Evolutionary conservation across 2,113 vertebrate genomes (phyloP), one percentile per base, ranked within the genome.

Genomic region (Catagonus wagneri): DNA sequence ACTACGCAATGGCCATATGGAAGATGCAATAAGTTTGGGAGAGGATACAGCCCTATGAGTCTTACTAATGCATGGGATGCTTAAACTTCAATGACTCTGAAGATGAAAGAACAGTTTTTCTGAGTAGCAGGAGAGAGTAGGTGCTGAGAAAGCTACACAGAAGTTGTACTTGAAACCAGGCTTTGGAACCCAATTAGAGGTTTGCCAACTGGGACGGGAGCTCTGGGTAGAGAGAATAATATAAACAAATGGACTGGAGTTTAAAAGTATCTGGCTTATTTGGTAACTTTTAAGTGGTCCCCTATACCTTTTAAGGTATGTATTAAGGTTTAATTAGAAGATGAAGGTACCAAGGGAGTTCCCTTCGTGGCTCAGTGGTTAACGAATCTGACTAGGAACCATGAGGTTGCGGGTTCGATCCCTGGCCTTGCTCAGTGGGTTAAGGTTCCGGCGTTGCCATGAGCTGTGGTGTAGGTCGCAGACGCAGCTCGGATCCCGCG

Each of bases 221-320:
- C 72, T 90, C 58, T 52, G 76, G 29, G 34, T n/a, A 76, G 27
- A 94, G 54, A 72, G n/a, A 90, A 52, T 16, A 65, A 14, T 66
- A 1, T 68, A 58, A 94, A 81, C 78, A 95, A 61, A 85, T 83
- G 15, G 54, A 56, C 58, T 5, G 44, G 13, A 14, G 44, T 66
- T 95, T 93, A 74, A 86, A 85, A 68, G 56, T 78, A 65, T 71
- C 90, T 84, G 36, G 34, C 39, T 74, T 96, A 83, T 86, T 92
- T 90, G 69, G 65, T 63, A 96, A 79, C 71, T 83, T 87, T 6
- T 52, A 83, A 91, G 68, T 66, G 50, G 32, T 39, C 20, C 17
- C 68, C 20, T 63, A 81, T 23, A 61, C 50, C 54, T 94, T 90
- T 71, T 65, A 86, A 86, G 58, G 39, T 32, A 92, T 66, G 25